Conservation (phyloP, 2,888 invertebrate species). For the Drosophila neonasuta region DNA sequence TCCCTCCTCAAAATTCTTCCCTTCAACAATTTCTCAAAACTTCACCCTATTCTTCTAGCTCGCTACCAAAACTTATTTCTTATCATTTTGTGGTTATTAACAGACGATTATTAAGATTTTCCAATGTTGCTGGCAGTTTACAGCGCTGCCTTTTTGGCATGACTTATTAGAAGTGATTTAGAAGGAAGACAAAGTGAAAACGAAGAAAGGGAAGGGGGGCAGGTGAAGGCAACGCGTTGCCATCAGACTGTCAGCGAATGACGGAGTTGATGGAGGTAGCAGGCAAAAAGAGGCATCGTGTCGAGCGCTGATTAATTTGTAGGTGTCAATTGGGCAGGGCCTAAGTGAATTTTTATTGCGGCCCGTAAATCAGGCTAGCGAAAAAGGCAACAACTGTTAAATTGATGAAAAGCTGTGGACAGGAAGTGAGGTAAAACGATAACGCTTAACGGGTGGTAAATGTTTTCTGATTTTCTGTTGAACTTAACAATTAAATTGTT, state of each 20-base stretch:
- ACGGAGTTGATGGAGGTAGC: slow-evolving; percentile 38
- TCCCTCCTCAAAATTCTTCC: neutral
- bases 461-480: slow-evolving; percentile 38
- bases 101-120: slow-evolving; percentile 25
- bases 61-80: neutral
- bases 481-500: slow-evolving; percentile 54
- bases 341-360: slow-evolving; percentile 71
- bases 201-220: neutral
- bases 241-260: slow-evolving; percentile 19
- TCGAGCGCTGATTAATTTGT: slow-evolving; percentile 64
- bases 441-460: slow-evolving; percentile 18
- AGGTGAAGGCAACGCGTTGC: slow-evolving; percentile 17
- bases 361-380: slow-evolving; percentile 48
- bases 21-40: neutral
- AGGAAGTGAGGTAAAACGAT: slow-evolving; percentile 3
- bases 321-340: slow-evolving; percentile 59
- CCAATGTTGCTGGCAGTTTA: slow-evolving; percentile 19
- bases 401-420: slow-evolving; percentile 26
- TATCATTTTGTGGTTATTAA: slow-evolving; percentile 54
- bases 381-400: slow-evolving; percentile 33
- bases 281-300: neutral
- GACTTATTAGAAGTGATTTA: slow-evolving; percentile 69
- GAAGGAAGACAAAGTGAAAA: neutral
- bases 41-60: neutral
- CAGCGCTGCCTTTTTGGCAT: slow-evolving; percentile 43